A percentile compares a stretch with the other conserved stretches of the same genome.
Conservation (phyloP, 1,140 invertebrate genomes). For the Cylas formicarius region DNA sequence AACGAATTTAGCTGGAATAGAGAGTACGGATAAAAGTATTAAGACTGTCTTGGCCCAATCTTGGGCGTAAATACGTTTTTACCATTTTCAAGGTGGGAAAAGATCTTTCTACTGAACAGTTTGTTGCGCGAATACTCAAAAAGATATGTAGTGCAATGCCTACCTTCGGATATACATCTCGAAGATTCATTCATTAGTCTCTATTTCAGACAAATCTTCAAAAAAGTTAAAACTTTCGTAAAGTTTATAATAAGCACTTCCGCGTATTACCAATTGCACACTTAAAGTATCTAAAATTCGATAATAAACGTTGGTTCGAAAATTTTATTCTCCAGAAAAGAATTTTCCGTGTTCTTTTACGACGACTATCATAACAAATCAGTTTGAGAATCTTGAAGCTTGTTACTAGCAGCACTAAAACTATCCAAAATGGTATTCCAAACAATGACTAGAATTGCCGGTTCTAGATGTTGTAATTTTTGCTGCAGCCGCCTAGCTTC, state of each 20-base stretch:
- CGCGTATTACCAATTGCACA: background rate
- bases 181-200: background rate
- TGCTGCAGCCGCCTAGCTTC: constrained; percentile 4
- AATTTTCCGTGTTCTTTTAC: constrained; percentile 9
- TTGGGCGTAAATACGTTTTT: no score
- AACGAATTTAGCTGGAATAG: no score
- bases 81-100: background rate
- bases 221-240: no score
- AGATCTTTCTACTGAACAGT: background rate
- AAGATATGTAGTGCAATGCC: background rate
- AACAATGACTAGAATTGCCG: constrained; percentile 14
- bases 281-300: no score
- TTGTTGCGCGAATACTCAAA: constrained; percentile 4
- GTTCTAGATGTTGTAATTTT: constrained; percentile 14
- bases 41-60: no score
- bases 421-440: constrained; percentile 11
- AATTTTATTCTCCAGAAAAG: background rate
- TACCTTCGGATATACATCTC: background rate
- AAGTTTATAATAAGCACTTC: background rate
- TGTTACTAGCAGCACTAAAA: constrained; percentile 13
- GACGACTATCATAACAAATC: no score
- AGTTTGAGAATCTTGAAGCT: background rate
- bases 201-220: background rate
- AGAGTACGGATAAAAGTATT: no score
- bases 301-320: background rate